A percentile compares a stretch with the other conserved stretches of the same genome.
phyloP scores from a whole-genome alignment of 2,797 vertebrate genomes.

The Glossophaga mutica region DNA sequence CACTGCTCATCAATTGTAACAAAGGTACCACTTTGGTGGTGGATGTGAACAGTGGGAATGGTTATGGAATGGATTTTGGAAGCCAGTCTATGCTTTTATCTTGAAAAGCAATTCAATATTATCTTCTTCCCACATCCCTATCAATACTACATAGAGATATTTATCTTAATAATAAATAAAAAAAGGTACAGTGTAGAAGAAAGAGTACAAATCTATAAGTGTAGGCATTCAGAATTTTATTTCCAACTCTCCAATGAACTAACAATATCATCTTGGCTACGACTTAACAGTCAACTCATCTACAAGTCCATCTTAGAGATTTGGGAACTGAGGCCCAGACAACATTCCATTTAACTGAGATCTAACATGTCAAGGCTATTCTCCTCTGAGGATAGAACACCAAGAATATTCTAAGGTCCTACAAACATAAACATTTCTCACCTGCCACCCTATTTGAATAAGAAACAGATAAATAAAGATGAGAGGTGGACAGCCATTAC shows the following conservation, averaged over 20 bases:
- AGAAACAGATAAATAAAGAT: not conserved
- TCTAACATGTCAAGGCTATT: not conserved
- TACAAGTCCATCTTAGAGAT: accelerated
- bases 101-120: not conserved
- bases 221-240: not conserved
- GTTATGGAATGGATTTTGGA: not conserved
- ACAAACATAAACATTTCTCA: not conserved
- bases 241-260: not conserved
- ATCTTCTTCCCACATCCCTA: not conserved
- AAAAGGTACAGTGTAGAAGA: not conserved
- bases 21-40: not conserved
- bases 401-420: not conserved
- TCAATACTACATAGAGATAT: not conserved
- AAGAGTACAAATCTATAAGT: not conserved
- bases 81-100: not conserved
- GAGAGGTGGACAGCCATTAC: not conserved
- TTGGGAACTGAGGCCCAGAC: not conserved
- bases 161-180: not conserved
- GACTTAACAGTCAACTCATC: not conserved
- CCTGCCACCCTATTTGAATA: not conserved
- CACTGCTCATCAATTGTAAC: not conserved
- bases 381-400: not conserved
- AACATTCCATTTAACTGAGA: not conserved
- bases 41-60: too few relatives aligned
- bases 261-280: not conserved